Conservation (phyloP, 2,113 vertebrate genomes). For the Salminus brasiliensis region DNA sequence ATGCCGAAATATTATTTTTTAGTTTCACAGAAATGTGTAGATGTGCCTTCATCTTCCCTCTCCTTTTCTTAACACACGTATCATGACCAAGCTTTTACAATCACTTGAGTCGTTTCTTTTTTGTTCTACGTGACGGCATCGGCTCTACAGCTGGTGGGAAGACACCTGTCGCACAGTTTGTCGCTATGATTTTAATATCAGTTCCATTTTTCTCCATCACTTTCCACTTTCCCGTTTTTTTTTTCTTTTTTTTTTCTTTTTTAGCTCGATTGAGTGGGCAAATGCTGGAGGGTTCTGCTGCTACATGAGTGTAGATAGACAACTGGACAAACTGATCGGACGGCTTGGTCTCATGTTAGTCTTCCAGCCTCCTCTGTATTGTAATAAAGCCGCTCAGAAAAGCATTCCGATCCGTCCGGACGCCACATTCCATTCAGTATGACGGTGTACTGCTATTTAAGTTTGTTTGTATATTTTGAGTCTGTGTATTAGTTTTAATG, state of each 20-base stretch:
- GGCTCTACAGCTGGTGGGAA: conserved; percentile 8
- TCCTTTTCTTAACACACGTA: background rate
- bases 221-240: conserved; percentile 26
- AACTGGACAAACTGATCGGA: conserved; percentile 69
- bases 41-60: conserved; percentile 39
- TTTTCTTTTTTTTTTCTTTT: conserved; percentile 70
- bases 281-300: conserved; percentile 64
- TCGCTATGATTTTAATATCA: background rate
- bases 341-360: conserved; percentile 72
- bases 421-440: conserved; percentile 88
- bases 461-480: conserved; percentile 89
- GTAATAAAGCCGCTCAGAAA: conserved; percentile 77
- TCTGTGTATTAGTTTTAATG: conserved; percentile 91
- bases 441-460: conserved; percentile 90
- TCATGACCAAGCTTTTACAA: conserved; percentile 19
- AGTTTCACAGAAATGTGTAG: conserved; percentile 32
- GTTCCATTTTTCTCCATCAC: background rate
- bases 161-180: conserved; percentile 18
- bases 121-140: conserved; percentile 17
- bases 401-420: conserved; percentile 72
- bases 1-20: conserved; percentile 15
- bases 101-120: conserved; percentile 1
- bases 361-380: conserved; percentile 68
- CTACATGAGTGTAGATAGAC: conserved; percentile 60
- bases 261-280: conserved; percentile 57